These are phyloP conservation scores for Pteropus rufus DNA, from an alignment of 2,797 vertebrate genomes.

Conservation along the genomic window DNA sequence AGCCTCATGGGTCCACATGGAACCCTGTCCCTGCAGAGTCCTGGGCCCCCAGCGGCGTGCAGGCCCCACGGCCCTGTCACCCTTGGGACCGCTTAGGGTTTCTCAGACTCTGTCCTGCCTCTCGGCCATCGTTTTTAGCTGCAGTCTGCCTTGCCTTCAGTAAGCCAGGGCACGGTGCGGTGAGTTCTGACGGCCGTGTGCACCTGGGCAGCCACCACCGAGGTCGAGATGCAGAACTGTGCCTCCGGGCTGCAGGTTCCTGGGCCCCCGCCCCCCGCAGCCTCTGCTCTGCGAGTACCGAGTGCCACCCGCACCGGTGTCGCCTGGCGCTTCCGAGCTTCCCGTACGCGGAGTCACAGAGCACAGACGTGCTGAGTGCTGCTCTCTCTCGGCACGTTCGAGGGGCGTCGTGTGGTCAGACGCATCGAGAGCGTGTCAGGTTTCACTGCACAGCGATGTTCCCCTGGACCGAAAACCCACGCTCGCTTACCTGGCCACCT, in stretches of 20 bases:
- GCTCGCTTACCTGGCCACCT: rapidly evolving
- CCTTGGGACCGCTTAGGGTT: rapidly evolving
- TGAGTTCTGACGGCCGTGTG: rapidly evolving
- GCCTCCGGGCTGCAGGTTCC: background rate
- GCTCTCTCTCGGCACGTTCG: rapidly evolving
- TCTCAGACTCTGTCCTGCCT: background rate
- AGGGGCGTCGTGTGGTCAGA: rapidly evolving
- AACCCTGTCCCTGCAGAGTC: background rate
- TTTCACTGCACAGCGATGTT: rapidly evolving
- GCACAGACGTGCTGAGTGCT: rapidly evolving
- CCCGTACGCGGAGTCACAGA: rapidly evolving
- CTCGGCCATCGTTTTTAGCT: background rate
- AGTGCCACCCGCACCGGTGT: no score
- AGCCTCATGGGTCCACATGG: rapidly evolving
- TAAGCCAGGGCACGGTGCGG: rapidly evolving
- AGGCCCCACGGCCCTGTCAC: rapidly evolving
- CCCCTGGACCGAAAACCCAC: rapidly evolving
- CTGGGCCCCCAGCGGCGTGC: rapidly evolving
- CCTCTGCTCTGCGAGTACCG: background rate
- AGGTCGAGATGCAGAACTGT: background rate
- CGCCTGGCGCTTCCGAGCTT: background rate
- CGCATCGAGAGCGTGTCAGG: rapidly evolving
- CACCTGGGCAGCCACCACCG: rapidly evolving
- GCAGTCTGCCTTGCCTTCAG: rapidly evolving
- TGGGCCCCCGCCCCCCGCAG: rapidly evolving